phyloP scores from a whole-genome alignment of 2,113 vertebrate genomes.

The Nerophis lumbriciformis region DNA sequence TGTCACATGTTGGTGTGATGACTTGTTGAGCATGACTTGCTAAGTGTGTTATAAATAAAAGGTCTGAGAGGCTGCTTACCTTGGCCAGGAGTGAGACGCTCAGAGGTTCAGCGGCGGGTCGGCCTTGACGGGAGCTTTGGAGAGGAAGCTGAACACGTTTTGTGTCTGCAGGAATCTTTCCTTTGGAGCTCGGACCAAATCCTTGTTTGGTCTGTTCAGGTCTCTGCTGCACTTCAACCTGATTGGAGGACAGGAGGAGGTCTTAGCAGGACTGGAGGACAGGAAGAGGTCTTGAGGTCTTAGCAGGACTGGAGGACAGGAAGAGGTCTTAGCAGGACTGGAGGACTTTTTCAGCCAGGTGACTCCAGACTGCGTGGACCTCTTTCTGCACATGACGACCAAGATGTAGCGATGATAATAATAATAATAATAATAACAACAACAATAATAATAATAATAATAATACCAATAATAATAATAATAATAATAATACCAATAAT shows the following conservation, averaged over 20 bases:
- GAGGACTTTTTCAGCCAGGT: not conserved
- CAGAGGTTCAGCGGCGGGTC: not conserved
- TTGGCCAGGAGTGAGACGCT: not conserved
- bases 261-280: not conserved
- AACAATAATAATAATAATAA: too few relatives aligned
- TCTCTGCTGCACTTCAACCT: not conserved
- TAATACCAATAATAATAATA: too few relatives aligned
- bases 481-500: too few relatives aligned
- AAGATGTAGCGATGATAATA: too few relatives aligned
- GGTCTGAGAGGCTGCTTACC: constrained; percentile 1
- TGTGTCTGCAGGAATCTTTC: not conserved
- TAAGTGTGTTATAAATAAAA: constrained; percentile 3
- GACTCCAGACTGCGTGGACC: not conserved
- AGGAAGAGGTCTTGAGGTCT: not conserved
- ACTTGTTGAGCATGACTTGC: not conserved
- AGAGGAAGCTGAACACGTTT: not conserved
- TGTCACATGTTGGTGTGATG: too few relatives aligned
- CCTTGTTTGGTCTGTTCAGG: constrained; percentile 3
- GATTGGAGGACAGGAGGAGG: not conserved
- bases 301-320: too few relatives aligned
- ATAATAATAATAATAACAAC: too few relatives aligned
- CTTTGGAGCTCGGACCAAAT: not conserved
- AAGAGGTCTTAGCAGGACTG: too few relatives aligned
- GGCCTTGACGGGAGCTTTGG: not conserved
- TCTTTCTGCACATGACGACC: too few relatives aligned